Conservation (phyloP, 2,113 vertebrate species). For the Pycnonotus jocosus region DNA sequence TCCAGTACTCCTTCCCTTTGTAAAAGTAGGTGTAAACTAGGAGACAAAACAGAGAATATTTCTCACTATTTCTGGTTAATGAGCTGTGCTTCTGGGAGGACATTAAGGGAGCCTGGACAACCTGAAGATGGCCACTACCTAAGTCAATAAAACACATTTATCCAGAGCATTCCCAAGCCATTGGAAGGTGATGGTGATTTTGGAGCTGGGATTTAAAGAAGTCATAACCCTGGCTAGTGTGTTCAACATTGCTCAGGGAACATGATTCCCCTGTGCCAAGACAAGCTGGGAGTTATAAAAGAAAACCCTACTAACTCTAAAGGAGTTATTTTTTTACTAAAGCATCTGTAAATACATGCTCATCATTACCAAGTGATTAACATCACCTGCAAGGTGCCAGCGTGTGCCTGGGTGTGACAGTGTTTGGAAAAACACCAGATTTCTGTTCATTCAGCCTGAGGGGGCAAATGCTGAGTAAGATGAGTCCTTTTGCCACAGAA, state of each 20-base stretch:
- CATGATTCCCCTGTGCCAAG: background rate
- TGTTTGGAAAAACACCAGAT: background rate
- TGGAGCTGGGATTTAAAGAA: background rate
- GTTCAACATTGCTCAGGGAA: background rate
- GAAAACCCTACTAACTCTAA: background rate
- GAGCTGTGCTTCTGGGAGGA: background rate
- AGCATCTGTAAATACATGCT: background rate
- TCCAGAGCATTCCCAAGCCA: background rate
- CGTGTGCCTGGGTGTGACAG: background rate
- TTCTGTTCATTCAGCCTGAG: background rate
- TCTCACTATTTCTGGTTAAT: background rate
- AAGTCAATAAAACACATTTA: background rate
- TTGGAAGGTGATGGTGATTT: background rate
- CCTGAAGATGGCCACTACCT: background rate
- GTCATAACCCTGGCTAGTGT: background rate
- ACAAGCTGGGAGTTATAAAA: background rate
- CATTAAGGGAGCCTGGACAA: background rate
- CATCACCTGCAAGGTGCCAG: background rate
- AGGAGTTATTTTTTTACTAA: background rate
- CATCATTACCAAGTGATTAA: background rate
- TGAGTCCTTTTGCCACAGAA: background rate
- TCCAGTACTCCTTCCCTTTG: constrained; percentile 98
- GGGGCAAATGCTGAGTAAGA: background rate
- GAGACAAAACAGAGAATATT: constrained; percentile 31
- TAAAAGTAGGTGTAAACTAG: constrained; percentile 98